Conservation (phyloP, 2,888 invertebrate species). For the Cactoblastis cactorum region DNA sequence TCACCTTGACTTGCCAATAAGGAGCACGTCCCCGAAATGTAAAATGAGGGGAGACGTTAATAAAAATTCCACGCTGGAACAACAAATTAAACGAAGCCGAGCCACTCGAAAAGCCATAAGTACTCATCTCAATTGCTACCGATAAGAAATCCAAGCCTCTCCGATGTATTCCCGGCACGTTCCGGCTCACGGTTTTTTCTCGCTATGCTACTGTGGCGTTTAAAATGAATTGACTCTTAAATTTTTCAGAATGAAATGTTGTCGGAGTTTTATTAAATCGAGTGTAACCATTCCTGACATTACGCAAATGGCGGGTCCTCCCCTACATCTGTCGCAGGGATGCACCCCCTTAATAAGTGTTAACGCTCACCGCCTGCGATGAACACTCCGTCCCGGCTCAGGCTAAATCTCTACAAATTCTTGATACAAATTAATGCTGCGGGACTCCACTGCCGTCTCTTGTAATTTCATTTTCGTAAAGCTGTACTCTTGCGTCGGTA, state of each 20-base stretch:
- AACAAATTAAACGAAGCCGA: conserved; percentile 80
- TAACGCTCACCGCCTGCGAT: conserved; percentile 76
- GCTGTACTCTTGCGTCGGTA: conserved; percentile 35
- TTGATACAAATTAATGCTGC: conserved; percentile 77
- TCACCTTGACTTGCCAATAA: conserved; percentile 55
- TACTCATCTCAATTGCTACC: conserved; percentile 79
- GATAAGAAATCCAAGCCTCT: conserved; percentile 78
- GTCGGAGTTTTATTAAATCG: conserved; percentile 79
- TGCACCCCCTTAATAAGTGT: conserved; percentile 80
- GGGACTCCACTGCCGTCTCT: conserved; percentile 59
- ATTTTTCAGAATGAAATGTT: conserved; percentile 77
- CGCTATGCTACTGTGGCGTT: conserved; percentile 71
- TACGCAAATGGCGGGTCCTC: conserved; percentile 77
- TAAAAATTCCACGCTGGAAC: conserved; percentile 78
- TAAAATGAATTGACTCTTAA: conserved; percentile 78
- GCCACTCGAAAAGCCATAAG: conserved; percentile 80
- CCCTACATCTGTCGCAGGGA: conserved; percentile 79
- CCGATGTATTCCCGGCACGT: conserved; percentile 77
- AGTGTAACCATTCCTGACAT: conserved; percentile 79
- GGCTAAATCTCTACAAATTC: conserved; percentile 79
- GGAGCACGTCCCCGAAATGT: conserved; percentile 59
- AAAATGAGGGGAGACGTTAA: conserved; percentile 75
- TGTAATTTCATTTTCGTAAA: conserved; percentile 71
- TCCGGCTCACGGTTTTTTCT: conserved; percentile 76
- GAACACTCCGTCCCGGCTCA: conserved; percentile 69